phyloP scores from a whole-genome alignment of 2,797 vertebrate species.

The Lepilemur septentrionalis region DNA sequence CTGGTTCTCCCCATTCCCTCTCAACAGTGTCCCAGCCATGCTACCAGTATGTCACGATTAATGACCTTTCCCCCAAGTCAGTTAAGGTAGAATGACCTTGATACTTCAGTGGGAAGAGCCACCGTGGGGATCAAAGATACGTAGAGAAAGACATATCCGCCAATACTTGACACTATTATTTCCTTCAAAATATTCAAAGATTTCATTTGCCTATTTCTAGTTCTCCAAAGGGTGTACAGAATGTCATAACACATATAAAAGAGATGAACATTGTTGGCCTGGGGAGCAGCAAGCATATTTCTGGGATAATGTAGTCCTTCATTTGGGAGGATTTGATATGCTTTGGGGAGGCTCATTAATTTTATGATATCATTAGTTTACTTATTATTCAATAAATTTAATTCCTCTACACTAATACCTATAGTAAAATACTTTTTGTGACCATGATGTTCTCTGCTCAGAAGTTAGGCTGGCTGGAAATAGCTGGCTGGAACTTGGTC shows the following conservation, averaged over 20 bases:
- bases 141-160: neutral
- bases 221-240: neutral
- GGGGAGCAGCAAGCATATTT: neutral
- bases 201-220: conserved; percentile 10
- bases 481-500: neutral
- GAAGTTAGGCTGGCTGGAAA: neutral
- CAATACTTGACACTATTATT: neutral
- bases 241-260: neutral
- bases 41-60: neutral
- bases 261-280: neutral
- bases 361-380: conserved; percentile 63
- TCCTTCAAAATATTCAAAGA: neutral
- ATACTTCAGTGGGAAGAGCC: neutral
- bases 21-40: neutral
- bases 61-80: neutral
- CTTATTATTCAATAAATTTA: conserved; percentile 62
- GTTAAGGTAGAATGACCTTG: neutral
- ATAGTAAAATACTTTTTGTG: conserved; percentile 30
- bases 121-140: neutral
- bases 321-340: conserved; percentile 46
- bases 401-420: conserved; percentile 1
- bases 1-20: neutral
- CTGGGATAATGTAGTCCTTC: conserved; percentile 48
- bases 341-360: conserved; percentile 57
- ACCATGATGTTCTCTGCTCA: neutral